Evolutionary conservation across 2,113 vertebrate genomes (phyloP), one percentile per base, ranked within the genome.

Genomic region (Hystrix cristata): DNA sequence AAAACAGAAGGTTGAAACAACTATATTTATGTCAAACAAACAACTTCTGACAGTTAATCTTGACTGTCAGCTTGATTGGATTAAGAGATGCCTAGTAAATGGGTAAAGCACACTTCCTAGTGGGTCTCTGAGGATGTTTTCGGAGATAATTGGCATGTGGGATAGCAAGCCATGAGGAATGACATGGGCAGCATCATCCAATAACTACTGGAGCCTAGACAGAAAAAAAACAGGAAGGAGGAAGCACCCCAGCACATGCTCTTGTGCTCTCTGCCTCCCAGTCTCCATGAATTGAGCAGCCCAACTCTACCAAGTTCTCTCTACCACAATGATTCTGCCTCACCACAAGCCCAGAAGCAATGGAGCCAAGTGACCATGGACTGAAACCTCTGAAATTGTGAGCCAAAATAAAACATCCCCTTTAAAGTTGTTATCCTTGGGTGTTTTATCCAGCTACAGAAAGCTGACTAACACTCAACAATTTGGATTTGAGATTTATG

Each of bases 1-100:
- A 87, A 90, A 96, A 59, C 4, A 76, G 19, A 87, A 86, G 87
- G 10, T 62, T 84, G 62, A 84, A 87, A 65, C 25, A 91, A 84
- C 27, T 23, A 46, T 51, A 67, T 38, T 79, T 43, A 46, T 93
- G 55, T 76, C 71, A 72, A 72, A 79, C 15, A 79, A 34, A 79
- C 15, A 79, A 34, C 51, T 51, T n/a, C 16, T 55, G 16, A 55
- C 18, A 9, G 76, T 79, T 79, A 79, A 79, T 27, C 76, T 79
- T 55, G 29, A 53, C 34, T 34, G 48, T 53, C 51, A 79, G 16
- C 51, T 55, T 34, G 76, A 55, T 21, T 79, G 29, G 48, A 79
- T 55, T 55, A 79, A 55, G 76, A 79, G 76, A 55, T 16, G 34
- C 16, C 29, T 11, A 55, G 51, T 25, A 78, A 78, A 55, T 11